Percentiles rank a stretch among this genome's conserved stretches.
Conservation (phyloP, 2,113 vertebrate species). For the Vulpes lagopus region DNA sequence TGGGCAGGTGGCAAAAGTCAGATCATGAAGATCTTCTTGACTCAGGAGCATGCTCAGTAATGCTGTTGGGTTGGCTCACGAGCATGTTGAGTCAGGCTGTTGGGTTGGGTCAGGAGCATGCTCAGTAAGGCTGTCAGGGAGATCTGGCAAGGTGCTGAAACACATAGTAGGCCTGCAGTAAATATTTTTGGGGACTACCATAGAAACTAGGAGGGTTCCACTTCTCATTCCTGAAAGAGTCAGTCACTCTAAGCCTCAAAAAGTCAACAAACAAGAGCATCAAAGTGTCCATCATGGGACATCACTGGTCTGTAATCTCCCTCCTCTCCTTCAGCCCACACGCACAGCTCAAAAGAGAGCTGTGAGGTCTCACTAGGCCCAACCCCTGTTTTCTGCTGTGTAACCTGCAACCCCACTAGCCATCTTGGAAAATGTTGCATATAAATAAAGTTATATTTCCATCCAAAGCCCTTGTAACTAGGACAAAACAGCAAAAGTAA, state of each 20-base stretch:
- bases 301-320: constrained; percentile 1
- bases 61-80: no score
- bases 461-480: background rate
- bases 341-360: background rate
- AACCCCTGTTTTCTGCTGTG: background rate
- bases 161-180: constrained; percentile 30
- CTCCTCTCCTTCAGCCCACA: background rate
- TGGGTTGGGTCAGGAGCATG: background rate
- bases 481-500: background rate
- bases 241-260: constrained; percentile 17
- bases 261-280: constrained; percentile 28
- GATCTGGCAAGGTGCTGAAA: background rate
- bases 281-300: background rate
- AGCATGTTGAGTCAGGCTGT: no score
- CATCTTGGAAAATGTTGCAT: background rate
- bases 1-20: background rate
- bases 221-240: background rate
- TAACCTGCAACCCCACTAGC: background rate
- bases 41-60: background rate
- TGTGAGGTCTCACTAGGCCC: background rate
- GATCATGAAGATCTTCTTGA: background rate
- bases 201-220: background rate
- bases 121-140: background rate
- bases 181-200: background rate
- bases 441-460: background rate